Conservation (phyloP, 2,113 vertebrate genomes). For the Perccottus glenii region DNA sequence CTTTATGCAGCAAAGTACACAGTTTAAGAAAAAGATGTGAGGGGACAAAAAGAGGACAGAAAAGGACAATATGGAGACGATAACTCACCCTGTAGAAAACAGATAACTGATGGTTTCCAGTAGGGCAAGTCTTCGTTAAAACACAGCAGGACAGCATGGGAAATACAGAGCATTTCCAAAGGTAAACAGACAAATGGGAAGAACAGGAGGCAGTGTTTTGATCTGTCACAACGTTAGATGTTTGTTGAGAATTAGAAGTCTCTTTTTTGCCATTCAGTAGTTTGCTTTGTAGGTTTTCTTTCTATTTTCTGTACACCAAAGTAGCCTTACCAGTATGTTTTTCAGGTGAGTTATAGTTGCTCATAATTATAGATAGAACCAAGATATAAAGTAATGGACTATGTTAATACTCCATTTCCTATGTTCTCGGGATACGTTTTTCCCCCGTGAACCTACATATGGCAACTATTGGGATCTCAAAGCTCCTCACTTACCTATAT, state of each 20-base stretch:
- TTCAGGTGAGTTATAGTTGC: no score
- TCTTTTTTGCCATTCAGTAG: background rate
- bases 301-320: no score
- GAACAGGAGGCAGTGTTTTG: constrained; percentile 8
- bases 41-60: no score
- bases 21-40: background rate
- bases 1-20: background rate
- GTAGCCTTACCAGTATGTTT: no score
- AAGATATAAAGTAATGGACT: no score
- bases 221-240: background rate
- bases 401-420: no score
- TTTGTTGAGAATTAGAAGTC: background rate
- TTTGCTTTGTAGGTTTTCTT: background rate
- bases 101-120: constrained; percentile 55
- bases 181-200: constrained; percentile 64
- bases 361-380: no score
- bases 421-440: no score
- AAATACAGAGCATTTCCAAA: constrained; percentile 65
- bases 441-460: no score
- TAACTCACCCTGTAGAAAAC: constrained; percentile 43
- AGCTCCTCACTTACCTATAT: background rate
- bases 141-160: constrained; percentile 76
- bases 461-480: no score
- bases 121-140: constrained; percentile 75
- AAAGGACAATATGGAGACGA: constrained; percentile 40